Percentiles rank a stretch among this genome's conserved stretches.
Evolutionary conservation across 2,888 invertebrate species (phyloP).

Genomic region (Petrolisthes manimaculis): DNA sequence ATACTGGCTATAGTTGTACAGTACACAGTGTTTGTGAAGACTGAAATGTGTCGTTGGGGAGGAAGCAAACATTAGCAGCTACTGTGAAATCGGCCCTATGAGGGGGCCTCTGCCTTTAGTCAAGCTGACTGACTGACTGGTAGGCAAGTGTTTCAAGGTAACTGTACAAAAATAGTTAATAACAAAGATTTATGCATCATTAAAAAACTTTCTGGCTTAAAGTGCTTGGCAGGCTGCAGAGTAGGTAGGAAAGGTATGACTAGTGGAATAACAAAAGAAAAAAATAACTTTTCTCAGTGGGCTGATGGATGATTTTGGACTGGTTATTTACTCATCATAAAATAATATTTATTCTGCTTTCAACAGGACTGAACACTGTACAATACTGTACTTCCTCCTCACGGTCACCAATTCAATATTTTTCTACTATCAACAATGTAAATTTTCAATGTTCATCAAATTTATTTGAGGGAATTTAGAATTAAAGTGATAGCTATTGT

Average conservation of each 20-base stretch:
- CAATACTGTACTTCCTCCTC: not conserved
- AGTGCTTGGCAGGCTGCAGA: slow-evolving; percentile 58
- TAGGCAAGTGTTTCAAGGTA: slow-evolving; percentile 58
- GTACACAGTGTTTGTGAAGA: too few relatives aligned
- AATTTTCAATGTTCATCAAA: too few relatives aligned
- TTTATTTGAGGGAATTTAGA: too few relatives aligned
- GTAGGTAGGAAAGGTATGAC: slow-evolving; percentile 46
- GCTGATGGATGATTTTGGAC: slow-evolving; percentile 42
- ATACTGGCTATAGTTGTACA: too few relatives aligned
- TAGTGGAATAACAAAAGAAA: slow-evolving; percentile 45
- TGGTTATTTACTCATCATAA: not conserved
- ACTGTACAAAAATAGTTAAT: slow-evolving; percentile 61
- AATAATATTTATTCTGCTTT: not conserved
- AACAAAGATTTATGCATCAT: slow-evolving; percentile 61
- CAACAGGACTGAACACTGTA: not conserved
- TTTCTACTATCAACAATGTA: too few relatives aligned
- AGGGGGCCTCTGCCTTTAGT: not conserved
- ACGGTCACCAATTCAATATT: too few relatives aligned
- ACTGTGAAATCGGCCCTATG: not conserved
- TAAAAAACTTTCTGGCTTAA: slow-evolving; percentile 42
- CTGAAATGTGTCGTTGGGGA: too few relatives aligned
- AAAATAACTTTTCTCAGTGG: slow-evolving; percentile 49
- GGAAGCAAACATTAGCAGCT: too few relatives aligned
- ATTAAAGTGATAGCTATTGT: too few relatives aligned
- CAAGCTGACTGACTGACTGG: slow-evolving; percentile 33